Evolutionary conservation across 1,140 invertebrate species (phyloP).

Genomic region (Brachionus asplanchnoidis): DNA sequence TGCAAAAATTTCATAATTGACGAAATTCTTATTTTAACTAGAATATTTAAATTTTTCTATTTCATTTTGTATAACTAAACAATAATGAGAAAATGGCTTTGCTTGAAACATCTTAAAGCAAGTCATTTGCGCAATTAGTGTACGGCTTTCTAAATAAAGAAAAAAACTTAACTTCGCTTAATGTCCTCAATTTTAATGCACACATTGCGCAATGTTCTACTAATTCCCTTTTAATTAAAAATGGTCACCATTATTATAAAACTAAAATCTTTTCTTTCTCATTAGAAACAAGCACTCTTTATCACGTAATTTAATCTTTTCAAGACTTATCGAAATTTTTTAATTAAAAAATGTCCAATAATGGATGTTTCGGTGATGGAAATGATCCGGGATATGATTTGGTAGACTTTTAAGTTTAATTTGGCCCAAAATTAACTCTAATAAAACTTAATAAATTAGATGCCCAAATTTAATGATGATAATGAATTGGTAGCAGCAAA

Average conservation of each 20-base stretch:
- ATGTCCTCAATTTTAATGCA: neutral
- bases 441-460: neutral
- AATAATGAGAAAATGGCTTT: neutral
- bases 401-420: neutral
- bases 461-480: neutral
- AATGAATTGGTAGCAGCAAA: neutral
- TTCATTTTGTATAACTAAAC: neutral
- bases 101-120: neutral
- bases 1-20: neutral
- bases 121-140: neutral
- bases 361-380: slow-evolving; percentile 16
- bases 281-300: neutral
- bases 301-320: neutral
- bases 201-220: neutral
- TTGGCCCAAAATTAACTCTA: neutral
- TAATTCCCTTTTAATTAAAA: neutral
- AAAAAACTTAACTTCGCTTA: neutral
- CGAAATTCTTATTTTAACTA: neutral
- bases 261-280: neutral
- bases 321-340: neutral
- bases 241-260: neutral
- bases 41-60: neutral
- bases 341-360: neutral
- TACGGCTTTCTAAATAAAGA: neutral
- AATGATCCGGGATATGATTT: neutral